Base-by-base conservation (phyloP, 2,113 vertebrate genomes). In the Brienomyrus brachyistius region DNA sequence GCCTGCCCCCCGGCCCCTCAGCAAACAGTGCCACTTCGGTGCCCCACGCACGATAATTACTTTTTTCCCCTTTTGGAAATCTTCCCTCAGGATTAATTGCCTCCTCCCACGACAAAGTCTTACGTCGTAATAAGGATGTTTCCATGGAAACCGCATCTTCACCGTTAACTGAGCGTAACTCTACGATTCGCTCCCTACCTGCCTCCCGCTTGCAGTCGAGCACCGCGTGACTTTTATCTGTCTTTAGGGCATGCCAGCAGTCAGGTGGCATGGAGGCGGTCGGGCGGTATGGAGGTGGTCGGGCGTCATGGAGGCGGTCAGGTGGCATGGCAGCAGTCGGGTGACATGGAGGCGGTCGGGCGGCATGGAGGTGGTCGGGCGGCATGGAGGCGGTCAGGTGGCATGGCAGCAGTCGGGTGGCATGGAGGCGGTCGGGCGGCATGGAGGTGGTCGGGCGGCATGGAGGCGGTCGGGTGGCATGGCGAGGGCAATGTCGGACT, bases 91-190 rank as follows among this genome's bases (percentile, higher is more conserved):
- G 91, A 91, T 92, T 89, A 91, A 93, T 90, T n/a, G 86, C 77
- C 66, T 66, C 85, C 83, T 80, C 89, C 85, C 90, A 56, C 74
- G 50, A 84, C 51, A 51, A 91, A 92, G 91, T 91, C 89, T 89
- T 48, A 84, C 23, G 85, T 54, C 21, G 21, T 90, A 91, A 91
- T 91, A 91, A 87, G 74, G 87, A 88, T 88, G 92, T 93, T 92
- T 86, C 93, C 90, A 93, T 93, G 90, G 92, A 50, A 89, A 94
- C 91, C 23, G 1, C 89, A 91, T 92, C 89, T 91, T 90, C 91
- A 89, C 91, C 88, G 91, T 89, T 92, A 88, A 90, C 85, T 91
- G 89, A 90, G 82, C 82, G 88, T 86, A 88, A 91, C 88, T 19
- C 62, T 88, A 52, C 62, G 80, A 90, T 91, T 91, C 90, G 86